Evolutionary conservation across 2,888 invertebrate genomes (phyloP).

Genomic region (Stenodema calcarata): DNA sequence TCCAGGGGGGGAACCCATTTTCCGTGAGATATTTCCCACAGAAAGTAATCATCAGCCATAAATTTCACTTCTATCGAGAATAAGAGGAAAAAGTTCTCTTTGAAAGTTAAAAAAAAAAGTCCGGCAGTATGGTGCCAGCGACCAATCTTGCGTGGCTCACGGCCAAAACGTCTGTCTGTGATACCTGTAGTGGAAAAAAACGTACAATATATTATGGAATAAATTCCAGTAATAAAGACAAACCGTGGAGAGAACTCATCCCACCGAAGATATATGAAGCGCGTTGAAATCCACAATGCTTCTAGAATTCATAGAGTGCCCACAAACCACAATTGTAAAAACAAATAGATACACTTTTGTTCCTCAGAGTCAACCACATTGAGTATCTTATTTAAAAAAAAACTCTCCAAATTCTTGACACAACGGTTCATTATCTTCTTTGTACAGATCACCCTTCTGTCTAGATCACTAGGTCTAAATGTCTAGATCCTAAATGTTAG

Average conservation of each 20-base stretch:
- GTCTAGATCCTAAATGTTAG: no score
- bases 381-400: no score
- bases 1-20: neutral
- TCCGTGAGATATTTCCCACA: conserved; percentile 2
- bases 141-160: neutral
- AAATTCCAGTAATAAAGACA: neutral
- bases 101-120: neutral
- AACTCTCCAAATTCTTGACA: no score
- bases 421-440: no score
- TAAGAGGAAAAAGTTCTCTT: neutral
- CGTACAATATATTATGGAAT: neutral
- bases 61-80: neutral
- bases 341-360: no score
- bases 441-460: no score
- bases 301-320: neutral
- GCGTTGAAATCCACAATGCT: neutral
- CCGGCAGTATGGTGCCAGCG: neutral
- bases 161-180: neutral
- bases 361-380: no score
- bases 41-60: neutral
- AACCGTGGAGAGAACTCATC: neutral
- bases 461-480: no score
- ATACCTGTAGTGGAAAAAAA: neutral
- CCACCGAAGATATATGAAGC: neutral
- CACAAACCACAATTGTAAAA: no score